Percentiles rank a stretch among this genome's conserved stretches.
Evolutionary conservation across 2,888 invertebrate species (phyloP).

Genomic region (Therioaphis trifolii): DNA sequence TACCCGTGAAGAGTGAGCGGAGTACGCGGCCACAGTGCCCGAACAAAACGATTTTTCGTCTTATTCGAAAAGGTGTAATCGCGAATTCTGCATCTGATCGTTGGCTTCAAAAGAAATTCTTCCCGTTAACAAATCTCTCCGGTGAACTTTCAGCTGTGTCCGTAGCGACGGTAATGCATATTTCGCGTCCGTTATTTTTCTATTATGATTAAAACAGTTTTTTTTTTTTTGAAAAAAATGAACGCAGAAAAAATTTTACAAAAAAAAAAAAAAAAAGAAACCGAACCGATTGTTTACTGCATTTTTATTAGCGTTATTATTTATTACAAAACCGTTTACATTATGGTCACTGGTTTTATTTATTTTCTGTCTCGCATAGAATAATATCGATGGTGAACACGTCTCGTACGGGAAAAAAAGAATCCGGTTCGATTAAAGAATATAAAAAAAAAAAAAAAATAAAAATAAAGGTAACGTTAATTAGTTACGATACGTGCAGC

Average conservation of each 20-base stretch:
- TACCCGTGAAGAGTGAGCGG: not conserved
- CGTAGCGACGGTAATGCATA: not conserved
- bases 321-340: conserved; percentile 16
- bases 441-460: conserved; percentile 28
- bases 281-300: not conserved
- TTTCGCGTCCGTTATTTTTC: not conserved
- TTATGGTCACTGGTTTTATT: not conserved
- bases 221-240: conserved; percentile 6
- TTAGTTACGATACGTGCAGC: conserved; percentile 18
- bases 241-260: not conserved
- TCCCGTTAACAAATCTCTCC: not conserved
- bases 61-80: conserved; percentile 38
- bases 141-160: conserved; percentile 11
- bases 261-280: not conserved
- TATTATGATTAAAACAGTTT: not conserved
- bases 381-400: not conserved
- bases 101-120: conserved; percentile 11
- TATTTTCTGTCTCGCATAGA: conserved; percentile 18
- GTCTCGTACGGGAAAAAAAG: not conserved
- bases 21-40: not conserved
- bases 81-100: conserved; percentile 8
- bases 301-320: conserved; percentile 38
- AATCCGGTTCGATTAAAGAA: conserved; percentile 51
- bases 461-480: conserved; percentile 18
- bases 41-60: conserved; percentile 45